Conservation (phyloP, 2,113 vertebrate genomes). For the Bubo bubo region DNA sequence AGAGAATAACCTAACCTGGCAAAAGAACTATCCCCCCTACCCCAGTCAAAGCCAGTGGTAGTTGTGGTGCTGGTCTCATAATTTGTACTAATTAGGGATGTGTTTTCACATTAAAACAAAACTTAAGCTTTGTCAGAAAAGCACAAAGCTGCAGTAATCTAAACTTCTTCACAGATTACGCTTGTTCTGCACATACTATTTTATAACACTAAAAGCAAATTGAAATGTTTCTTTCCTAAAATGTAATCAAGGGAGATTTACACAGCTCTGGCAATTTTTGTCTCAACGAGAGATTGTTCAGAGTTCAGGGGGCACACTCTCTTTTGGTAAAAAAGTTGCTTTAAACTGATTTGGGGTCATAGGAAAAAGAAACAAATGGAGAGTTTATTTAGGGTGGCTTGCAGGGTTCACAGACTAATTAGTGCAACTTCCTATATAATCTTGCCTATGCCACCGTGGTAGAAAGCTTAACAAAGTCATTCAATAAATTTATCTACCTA, state of each 20-base stretch:
- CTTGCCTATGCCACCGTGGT: fast-evolving
- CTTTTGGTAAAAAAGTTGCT: not conserved
- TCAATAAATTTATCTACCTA: not conserved
- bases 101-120: not conserved
- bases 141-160: not conserved
- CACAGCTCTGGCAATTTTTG: not conserved
- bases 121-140: not conserved
- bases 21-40: not conserved
- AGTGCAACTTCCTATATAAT: not conserved
- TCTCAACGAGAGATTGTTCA: fast-evolving
- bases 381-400: not conserved
- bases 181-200: not conserved
- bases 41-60: fast-evolving
- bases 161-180: not conserved
- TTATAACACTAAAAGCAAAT: not conserved
- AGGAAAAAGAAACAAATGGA: not conserved
- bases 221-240: not conserved
- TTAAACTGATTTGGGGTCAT: not conserved
- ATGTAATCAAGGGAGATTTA: not conserved
- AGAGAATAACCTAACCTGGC: fast-evolving
- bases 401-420: not conserved
- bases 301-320: too few species aligned
- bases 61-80: not conserved
- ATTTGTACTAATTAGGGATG: not conserved
- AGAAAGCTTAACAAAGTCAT: not conserved